These are phyloP conservation scores for Mantis religiosa DNA, from an alignment of 2,888 invertebrate species.

Conservation along the genomic window DNA sequence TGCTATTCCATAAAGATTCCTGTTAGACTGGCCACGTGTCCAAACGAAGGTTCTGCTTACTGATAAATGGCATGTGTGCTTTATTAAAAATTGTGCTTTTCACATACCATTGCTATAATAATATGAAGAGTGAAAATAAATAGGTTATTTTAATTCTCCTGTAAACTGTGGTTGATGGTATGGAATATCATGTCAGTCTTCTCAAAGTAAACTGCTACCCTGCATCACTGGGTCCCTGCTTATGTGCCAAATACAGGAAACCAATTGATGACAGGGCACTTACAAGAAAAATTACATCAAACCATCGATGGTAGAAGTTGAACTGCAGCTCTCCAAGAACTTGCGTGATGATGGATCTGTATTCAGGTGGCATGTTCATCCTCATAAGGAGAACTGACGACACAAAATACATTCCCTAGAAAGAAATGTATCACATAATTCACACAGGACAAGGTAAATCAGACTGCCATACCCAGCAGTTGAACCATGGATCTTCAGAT, in stretches of 20 bases:
- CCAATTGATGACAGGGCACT: constrained; percentile 94
- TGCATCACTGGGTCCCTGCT: constrained; percentile 57
- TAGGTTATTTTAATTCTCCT: too few species aligned
- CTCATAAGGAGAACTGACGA: constrained; percentile 94
- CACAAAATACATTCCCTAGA: constrained; percentile 96
- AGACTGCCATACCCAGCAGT: too few species aligned
- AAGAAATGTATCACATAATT: constrained; percentile 20
- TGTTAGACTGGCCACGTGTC: too few species aligned
- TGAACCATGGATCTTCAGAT: too few species aligned
- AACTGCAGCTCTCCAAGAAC: constrained; percentile 97
- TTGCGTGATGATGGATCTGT: constrained; percentile 85
- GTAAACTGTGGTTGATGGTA: background rate
- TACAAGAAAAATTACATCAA: constrained; percentile 97
- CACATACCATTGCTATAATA: too few species aligned
- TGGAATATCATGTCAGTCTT: background rate
- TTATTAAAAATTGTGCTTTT: too few species aligned
- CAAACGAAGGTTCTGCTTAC: too few species aligned
- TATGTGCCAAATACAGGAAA: constrained; percentile 92
- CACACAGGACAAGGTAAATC: too few species aligned
- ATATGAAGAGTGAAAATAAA: too few species aligned
- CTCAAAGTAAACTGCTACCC: background rate
- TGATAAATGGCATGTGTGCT: too few species aligned
- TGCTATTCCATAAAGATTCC: too few species aligned
- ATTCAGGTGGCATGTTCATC: constrained; percentile 99
- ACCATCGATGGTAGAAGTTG: constrained; percentile 99